Conservation (phyloP, 1,140 invertebrate species). For the Cydia splendana region DNA sequence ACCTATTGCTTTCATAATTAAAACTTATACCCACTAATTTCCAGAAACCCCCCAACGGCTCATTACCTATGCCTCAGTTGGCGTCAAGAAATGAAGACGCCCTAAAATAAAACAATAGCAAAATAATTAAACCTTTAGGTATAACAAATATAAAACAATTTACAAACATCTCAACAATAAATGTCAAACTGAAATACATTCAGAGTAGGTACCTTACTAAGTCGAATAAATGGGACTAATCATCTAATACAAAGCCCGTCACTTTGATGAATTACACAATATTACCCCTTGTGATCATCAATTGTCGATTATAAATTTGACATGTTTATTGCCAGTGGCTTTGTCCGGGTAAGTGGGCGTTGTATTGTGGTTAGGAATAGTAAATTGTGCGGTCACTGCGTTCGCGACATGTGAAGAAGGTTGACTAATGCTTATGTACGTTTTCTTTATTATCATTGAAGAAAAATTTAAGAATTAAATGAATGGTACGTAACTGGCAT, state of each 20-base stretch:
- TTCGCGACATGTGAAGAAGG: conserved; percentile 10
- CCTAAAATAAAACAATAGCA: background rate
- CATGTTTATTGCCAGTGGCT: conserved; percentile 28
- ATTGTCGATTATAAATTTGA: conserved; percentile 33
- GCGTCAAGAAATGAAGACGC: no score
- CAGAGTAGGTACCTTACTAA: background rate
- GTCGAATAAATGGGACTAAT: conserved; percentile 30
- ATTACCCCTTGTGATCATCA: conserved; percentile 31
- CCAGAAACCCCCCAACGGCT: no score
- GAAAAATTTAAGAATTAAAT: background rate
- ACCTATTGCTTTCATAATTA: no score
- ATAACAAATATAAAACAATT: background rate
- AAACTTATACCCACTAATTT: no score
- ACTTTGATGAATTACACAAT: conserved; percentile 31
- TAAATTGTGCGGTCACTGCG: conserved; percentile 21
- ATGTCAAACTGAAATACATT: conserved; percentile 10
- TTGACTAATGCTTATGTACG: conserved; percentile 8
- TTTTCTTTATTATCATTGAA: conserved; percentile 3
- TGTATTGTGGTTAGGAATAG: conserved; percentile 31
- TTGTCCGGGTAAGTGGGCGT: conserved; percentile 29
- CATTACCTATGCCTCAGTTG: no score
- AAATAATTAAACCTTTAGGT: background rate
- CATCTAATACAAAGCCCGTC: conserved; percentile 19
- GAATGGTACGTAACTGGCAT: background rate
- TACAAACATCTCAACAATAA: conserved; percentile 23